Conservation (phyloP, 2,888 invertebrate genomes). For the Agrochola circellaris region DNA sequence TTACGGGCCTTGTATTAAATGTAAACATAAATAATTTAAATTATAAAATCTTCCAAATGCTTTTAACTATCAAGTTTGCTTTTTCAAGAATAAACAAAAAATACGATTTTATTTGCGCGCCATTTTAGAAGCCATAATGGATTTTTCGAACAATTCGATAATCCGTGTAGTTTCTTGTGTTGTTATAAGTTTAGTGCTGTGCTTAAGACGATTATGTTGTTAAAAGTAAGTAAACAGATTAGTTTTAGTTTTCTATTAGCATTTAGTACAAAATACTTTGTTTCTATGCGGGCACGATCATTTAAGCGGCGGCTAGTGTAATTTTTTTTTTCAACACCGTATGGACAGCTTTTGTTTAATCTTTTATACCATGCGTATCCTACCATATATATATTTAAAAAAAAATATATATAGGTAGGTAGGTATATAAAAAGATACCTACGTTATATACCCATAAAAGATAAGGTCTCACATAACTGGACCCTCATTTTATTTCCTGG, state of each 20-base stretch:
- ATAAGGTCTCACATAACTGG: background rate
- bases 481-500: background rate
- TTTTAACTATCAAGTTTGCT: background rate
- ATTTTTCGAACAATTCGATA: background rate
- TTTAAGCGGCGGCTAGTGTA: background rate
- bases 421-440: background rate
- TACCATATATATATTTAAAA: background rate
- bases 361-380: background rate
- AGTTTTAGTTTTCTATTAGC: background rate
- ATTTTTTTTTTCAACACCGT: background rate
- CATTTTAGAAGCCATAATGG: background rate
- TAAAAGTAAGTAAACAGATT: conserved; percentile 39
- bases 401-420: background rate
- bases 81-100: background rate
- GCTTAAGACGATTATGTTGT: conserved; percentile 15
- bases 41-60: background rate
- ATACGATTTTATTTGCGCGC: background rate
- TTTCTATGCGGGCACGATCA: background rate
- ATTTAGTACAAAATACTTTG: background rate
- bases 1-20: background rate
- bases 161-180: background rate
- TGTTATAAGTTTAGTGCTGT: conserved; percentile 7
- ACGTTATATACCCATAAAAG: background rate
- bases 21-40: background rate
- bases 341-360: background rate